phyloP scores from a whole-genome alignment of 2,113 vertebrate species.

The Amia ocellicauda region DNA sequence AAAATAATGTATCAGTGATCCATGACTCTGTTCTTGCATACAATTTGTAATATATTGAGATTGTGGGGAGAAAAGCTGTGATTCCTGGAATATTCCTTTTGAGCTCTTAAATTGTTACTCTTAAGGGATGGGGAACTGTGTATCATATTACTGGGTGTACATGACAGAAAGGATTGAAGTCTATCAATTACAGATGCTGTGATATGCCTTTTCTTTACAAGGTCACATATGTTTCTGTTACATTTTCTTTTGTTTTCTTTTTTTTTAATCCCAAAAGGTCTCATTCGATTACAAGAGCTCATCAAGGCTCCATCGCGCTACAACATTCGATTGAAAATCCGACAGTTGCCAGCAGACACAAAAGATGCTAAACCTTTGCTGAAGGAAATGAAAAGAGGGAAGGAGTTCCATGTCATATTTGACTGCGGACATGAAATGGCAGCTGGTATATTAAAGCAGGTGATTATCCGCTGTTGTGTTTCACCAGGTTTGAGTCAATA shows the following conservation, averaged over 20 bases:
- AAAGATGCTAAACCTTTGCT: conserved; percentile 96
- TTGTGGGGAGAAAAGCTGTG: too few relatives aligned
- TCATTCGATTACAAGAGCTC: conserved; percentile 96
- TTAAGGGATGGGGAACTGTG: neutral
- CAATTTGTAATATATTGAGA: too few relatives aligned
- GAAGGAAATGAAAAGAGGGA: conserved; percentile 97
- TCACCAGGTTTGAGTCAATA: too few relatives aligned
- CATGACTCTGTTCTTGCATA: too few relatives aligned
- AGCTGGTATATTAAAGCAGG: conserved; percentile 95
- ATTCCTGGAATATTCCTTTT: too few relatives aligned
- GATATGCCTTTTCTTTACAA: conserved; percentile 5
- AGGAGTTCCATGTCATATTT: conserved; percentile 97
- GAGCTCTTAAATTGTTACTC: conserved; percentile 11
- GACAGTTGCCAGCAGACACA: conserved; percentile 88
- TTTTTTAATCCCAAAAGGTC: conserved; percentile 73
- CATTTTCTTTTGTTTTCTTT: conserved; percentile 34
- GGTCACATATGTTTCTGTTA: conserved; percentile 8
- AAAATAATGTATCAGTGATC: too few relatives aligned
- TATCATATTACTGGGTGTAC: conserved; percentile 1
- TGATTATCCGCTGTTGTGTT: conserved; percentile 45
- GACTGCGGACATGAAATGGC: conserved; percentile 98
- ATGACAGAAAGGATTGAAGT: conserved; percentile 1
- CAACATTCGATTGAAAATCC: conserved; percentile 95
- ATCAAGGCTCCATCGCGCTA: conserved; percentile 97
- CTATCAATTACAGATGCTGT: neutral